phyloP scores from a whole-genome alignment of 2,888 invertebrate species.

The Nasonia oneida region DNA sequence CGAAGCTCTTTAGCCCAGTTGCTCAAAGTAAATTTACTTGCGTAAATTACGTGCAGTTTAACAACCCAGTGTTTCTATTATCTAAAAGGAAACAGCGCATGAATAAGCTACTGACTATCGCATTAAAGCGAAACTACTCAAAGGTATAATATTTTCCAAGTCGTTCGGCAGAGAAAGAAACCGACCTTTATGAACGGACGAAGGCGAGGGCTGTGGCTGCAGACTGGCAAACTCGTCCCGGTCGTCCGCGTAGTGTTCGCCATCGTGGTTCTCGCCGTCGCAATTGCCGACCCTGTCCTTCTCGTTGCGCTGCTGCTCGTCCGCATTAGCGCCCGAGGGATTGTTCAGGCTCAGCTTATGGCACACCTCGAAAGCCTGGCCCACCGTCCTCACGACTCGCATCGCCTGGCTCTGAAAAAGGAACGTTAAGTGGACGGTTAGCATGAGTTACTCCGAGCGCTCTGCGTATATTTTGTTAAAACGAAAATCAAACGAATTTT shows the following conservation, averaged over 20 bases:
- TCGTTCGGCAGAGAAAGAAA: too few species aligned
- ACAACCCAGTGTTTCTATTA: neutral
- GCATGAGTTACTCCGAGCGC: neutral
- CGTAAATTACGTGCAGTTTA: neutral
- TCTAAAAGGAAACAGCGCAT: neutral
- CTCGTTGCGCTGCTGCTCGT: constrained; percentile 73
- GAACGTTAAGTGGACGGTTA: too few species aligned
- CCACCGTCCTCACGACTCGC: constrained; percentile 98
- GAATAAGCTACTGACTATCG: neutral
- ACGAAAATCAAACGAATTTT: too few species aligned
- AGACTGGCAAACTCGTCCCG: constrained; percentile 80
- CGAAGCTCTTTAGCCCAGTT: neutral
- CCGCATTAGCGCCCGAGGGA: constrained; percentile 37
- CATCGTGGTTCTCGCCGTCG: constrained; percentile 73
- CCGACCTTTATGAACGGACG: constrained; percentile 74
- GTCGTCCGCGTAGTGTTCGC: constrained; percentile 73
- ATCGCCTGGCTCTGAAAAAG: constrained; percentile 95
- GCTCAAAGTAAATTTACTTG: neutral
- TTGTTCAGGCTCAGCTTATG: constrained; percentile 92
- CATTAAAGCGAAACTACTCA: too few species aligned
- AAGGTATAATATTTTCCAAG: too few species aligned
- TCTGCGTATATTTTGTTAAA: neutral
- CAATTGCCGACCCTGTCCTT: constrained; percentile 70
- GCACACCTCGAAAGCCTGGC: constrained; percentile 99
- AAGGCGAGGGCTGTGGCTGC: constrained; percentile 73